These are phyloP conservation scores for Eupleurogrammus muticus DNA, from an alignment of 2,797 vertebrate species.

Conservation along the genomic window DNA sequence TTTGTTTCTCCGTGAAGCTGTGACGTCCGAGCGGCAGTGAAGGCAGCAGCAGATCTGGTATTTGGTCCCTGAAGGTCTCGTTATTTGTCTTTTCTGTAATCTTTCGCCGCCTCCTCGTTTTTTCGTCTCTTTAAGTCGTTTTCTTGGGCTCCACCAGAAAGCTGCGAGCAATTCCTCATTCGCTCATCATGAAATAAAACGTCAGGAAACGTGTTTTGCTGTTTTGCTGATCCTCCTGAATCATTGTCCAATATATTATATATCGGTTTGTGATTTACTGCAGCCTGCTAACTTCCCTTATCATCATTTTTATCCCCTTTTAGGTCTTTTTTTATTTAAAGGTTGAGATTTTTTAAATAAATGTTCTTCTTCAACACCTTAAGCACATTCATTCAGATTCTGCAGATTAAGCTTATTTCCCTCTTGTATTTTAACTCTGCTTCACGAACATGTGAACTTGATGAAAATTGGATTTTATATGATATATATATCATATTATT, in stretches of 20 bases:
- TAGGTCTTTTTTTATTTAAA: not conserved
- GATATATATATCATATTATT: not conserved
- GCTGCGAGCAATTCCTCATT: slow-evolving; percentile 42
- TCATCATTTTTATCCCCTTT: slow-evolving; percentile 7
- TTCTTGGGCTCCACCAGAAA: slow-evolving; percentile 36
- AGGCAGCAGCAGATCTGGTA: no score
- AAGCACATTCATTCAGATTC: not conserved
- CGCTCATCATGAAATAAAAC: slow-evolving; percentile 55
- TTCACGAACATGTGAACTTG: not conserved
- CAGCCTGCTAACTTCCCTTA: slow-evolving; percentile 20
- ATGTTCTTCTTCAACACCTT: not conserved
- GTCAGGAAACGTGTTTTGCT: slow-evolving; percentile 39
- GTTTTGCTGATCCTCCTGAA: slow-evolving; percentile 22
- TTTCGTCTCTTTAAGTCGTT: slow-evolving; percentile 32
- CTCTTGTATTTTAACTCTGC: not conserved
- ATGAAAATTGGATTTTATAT: not conserved
- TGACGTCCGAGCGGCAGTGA: no score
- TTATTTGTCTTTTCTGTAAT: slow-evolving; percentile 48
- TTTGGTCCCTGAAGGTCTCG: slow-evolving; percentile 1
- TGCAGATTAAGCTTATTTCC: not conserved
- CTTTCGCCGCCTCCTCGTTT: slow-evolving; percentile 22
- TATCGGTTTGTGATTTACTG: slow-evolving; percentile 34
- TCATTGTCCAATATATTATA: slow-evolving; percentile 37
- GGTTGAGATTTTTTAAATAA: not conserved
- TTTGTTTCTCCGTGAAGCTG: no score